Evolutionary conservation across 2,888 invertebrate genomes (phyloP).

Genomic region (Tetramorium bicarinatum): DNA sequence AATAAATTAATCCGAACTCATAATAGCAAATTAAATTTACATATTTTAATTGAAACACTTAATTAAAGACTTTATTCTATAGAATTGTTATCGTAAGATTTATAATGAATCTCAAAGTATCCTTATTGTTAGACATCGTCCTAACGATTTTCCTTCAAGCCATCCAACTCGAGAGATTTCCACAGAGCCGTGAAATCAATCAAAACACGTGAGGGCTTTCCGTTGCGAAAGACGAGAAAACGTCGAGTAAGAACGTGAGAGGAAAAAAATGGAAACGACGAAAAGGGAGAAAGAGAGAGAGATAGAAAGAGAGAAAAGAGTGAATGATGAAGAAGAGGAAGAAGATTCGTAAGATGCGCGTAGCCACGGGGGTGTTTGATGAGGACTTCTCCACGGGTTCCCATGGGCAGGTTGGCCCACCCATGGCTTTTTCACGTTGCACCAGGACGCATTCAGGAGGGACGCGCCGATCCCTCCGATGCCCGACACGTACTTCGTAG

Average conservation of each 20-base stretch:
- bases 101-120: background rate
- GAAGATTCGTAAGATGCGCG: slow-evolving; percentile 69
- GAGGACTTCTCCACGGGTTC: slow-evolving; percentile 76
- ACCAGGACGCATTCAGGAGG: slow-evolving; percentile 61
- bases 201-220: slow-evolving; percentile 49
- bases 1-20: background rate
- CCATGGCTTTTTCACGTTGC: slow-evolving; percentile 82
- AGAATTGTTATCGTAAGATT: slow-evolving; percentile 3
- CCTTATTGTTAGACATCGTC: background rate
- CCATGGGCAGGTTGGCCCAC: slow-evolving; percentile 85
- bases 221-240: slow-evolving; percentile 58
- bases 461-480: slow-evolving; percentile 36
- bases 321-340: slow-evolving; percentile 58
- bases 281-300: slow-evolving; percentile 1
- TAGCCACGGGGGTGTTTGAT: slow-evolving; percentile 69
- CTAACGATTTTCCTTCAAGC: slow-evolving; percentile 16
- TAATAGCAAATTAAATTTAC: slow-evolving; percentile 12
- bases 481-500: slow-evolving; percentile 32
- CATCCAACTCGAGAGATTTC: slow-evolving; percentile 32
- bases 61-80: background rate
- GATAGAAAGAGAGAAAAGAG: slow-evolving; percentile 19
- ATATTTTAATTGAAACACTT: background rate
- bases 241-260: slow-evolving; percentile 35
- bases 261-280: slow-evolving; percentile 28
- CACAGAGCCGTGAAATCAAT: slow-evolving; percentile 63